phyloP scores from a whole-genome alignment of 2,888 invertebrate genomes.

The Drosophila vallismaia region DNA sequence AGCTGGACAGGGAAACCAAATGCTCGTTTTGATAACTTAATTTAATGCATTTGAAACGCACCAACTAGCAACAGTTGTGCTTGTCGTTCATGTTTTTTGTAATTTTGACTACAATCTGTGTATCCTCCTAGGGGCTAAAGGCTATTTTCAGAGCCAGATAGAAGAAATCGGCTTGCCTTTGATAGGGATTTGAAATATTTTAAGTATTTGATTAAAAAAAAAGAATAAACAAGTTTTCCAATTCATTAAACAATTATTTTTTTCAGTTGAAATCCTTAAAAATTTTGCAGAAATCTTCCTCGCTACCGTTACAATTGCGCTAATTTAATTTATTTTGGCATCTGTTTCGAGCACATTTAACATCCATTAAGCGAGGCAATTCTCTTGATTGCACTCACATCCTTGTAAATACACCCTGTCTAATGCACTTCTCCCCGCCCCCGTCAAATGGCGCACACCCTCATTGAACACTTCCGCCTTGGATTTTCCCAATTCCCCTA shows the following conservation, averaged over 20 bases:
- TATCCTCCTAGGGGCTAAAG: not conserved
- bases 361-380: constrained; percentile 80
- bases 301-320: constrained; percentile 24
- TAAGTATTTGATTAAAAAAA: not conserved
- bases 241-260: not conserved
- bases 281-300: constrained; percentile 1
- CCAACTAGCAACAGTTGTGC: constrained; percentile 55
- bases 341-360: constrained; percentile 82
- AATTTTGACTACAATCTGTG: not conserved
- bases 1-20: constrained; percentile 14
- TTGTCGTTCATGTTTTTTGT: constrained; percentile 12
- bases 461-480: constrained; percentile 16
- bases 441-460: constrained; percentile 12
- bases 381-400: constrained; percentile 77
- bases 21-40: constrained; percentile 66
- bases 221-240: not conserved
- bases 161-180: not conserved
- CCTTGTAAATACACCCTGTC: constrained; percentile 25
- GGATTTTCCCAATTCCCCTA: not conserved
- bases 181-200: not conserved
- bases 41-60: constrained; percentile 69
- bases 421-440: constrained; percentile 34
- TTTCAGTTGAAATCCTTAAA: not conserved
- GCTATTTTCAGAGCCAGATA: constrained; percentile 3
- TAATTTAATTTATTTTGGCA: constrained; percentile 81